These are phyloP conservation scores for Pectinophora gossypiella DNA, from an alignment of 1,140 invertebrate genomes.

Conservation along the genomic window DNA sequence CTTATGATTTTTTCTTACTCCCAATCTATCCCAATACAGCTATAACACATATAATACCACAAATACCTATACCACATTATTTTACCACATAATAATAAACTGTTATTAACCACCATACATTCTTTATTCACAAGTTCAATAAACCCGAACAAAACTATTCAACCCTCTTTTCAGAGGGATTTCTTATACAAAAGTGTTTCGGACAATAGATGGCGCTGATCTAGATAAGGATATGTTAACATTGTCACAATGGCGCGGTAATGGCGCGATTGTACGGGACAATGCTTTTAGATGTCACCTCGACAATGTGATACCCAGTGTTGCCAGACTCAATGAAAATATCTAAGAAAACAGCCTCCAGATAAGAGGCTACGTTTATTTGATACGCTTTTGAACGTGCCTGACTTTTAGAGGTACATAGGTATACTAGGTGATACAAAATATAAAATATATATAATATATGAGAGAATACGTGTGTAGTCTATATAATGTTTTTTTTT, in stretches of 20 bases:
- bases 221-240: conserved; percentile 73
- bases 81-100: too few relatives aligned
- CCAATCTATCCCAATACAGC: too few relatives aligned
- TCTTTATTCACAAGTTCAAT: not conserved
- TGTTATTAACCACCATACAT: not conserved
- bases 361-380: too few relatives aligned
- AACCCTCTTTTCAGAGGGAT: conserved; percentile 8
- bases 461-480: too few relatives aligned
- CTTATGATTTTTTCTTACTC: too few relatives aligned
- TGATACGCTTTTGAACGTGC: too few relatives aligned
- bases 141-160: conserved; percentile 20
- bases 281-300: conserved; percentile 72
- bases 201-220: conserved; percentile 73
- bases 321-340: conserved; percentile 53
- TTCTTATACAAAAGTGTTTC: conserved; percentile 56
- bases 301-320: conserved; percentile 66
- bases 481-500: too few relatives aligned
- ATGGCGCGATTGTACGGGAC: conserved; percentile 70
- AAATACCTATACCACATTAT: too few relatives aligned
- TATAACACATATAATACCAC: too few relatives aligned
- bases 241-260: conserved; percentile 71
- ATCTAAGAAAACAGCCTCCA: conserved; percentile 1
- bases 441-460: too few relatives aligned
- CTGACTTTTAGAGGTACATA: too few relatives aligned
- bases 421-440: too few relatives aligned